phyloP scores from a whole-genome alignment of 2,113 vertebrate genomes.

The Orthonyx spaldingii region DNA sequence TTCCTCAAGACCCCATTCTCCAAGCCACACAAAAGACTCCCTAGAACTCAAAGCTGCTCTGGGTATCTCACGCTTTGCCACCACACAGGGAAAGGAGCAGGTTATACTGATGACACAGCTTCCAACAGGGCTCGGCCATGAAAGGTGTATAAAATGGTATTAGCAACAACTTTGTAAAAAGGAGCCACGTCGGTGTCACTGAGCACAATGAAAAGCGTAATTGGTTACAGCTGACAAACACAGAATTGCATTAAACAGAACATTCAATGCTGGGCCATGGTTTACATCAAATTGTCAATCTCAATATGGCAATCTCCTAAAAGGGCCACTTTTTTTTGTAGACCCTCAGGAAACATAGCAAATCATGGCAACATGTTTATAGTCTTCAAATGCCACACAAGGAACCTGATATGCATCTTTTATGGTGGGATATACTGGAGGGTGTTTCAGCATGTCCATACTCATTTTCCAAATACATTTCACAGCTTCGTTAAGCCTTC shows the following conservation, averaged over 20 bases:
- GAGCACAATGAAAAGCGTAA: conserved; percentile 64
- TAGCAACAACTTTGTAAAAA: conserved; percentile 7
- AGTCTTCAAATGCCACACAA: conserved; percentile 67
- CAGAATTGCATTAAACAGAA: conserved; percentile 59
- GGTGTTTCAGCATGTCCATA: conserved; percentile 36
- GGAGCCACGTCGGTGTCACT: conserved; percentile 41
- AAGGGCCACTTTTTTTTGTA: conserved; percentile 27
- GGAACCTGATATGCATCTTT: conserved; percentile 65
- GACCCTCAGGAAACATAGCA: conserved; percentile 69
- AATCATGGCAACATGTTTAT: conserved; percentile 76
- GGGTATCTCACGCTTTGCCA: not conserved
- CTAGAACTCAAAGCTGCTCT: not conserved
- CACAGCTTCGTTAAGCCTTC: not conserved
- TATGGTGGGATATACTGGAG: conserved; percentile 53
- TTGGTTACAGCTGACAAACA: conserved; percentile 71
- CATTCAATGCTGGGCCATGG: conserved; percentile 60
- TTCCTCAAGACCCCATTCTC: not conserved
- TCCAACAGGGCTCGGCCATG: not conserved
- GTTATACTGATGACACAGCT: not conserved
- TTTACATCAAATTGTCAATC: conserved; percentile 83
- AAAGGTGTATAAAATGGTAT: not conserved
- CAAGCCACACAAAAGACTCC: not conserved
- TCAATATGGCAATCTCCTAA: conserved; percentile 64
- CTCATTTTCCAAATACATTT: conserved; percentile 64
- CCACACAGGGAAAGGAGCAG: not conserved